A percentile compares a stretch with the other conserved stretches of the same genome.
phyloP scores from a whole-genome alignment of 2,888 invertebrate genomes.

The Ecliptopera silaceata region DNA sequence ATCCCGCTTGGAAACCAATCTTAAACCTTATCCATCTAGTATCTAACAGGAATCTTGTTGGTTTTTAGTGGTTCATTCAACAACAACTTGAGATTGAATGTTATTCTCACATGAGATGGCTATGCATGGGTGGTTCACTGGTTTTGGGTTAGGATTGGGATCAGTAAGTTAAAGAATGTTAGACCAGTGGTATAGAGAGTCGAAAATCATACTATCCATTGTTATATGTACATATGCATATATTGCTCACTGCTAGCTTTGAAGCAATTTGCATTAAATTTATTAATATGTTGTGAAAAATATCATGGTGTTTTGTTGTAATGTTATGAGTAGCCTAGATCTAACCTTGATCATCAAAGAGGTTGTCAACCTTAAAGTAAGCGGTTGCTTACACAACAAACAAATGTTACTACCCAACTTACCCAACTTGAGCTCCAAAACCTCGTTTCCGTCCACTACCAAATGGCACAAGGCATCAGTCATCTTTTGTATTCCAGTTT shows the following conservation, averaged over 20 bases:
- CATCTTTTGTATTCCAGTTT: slow-evolving; percentile 47
- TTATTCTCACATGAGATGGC: too few species aligned
- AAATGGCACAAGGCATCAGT: slow-evolving; percentile 77
- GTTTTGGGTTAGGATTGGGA: not conserved
- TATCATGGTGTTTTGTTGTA: not conserved
- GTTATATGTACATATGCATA: too few species aligned
- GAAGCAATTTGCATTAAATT: not conserved
- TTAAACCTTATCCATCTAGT: too few species aligned
- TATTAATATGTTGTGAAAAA: not conserved
- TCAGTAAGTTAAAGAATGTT: not conserved
- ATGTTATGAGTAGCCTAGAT: not conserved
- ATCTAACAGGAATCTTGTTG: not conserved
- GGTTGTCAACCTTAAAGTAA: slow-evolving; percentile 10
- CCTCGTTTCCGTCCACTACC: slow-evolving; percentile 82
- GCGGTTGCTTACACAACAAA: not conserved
- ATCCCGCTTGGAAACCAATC: not conserved
- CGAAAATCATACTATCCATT: too few species aligned
- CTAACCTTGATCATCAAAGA: slow-evolving; percentile 16
- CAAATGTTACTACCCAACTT: slow-evolving; percentile 6
- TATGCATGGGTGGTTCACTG: too few species aligned
- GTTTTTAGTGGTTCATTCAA: not conserved
- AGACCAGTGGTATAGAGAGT: too few species aligned
- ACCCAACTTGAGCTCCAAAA: slow-evolving; percentile 66
- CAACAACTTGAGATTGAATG: too few species aligned
- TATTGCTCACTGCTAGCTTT: not conserved